Evolutionary conservation across 2,888 invertebrate genomes (phyloP), one percentile per base, ranked within the genome.

Genomic region (Ormyrus thymus): DNA sequence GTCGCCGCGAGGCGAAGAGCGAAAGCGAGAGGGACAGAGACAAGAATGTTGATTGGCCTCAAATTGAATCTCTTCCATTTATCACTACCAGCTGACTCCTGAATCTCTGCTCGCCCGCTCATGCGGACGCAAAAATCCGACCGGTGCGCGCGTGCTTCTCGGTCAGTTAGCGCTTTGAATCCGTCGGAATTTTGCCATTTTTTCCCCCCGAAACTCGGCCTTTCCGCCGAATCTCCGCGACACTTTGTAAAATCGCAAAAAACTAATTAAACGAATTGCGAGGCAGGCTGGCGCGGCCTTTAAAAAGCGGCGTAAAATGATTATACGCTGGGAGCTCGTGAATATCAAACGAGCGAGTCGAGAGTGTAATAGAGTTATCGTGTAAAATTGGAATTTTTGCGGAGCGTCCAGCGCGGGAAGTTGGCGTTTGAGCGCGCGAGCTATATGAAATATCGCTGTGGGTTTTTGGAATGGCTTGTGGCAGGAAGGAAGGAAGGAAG

Each of bases 41-140:
- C 87, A 86, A 86, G 87, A 88, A 88, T 88, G 88, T 88, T 88
- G 88, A 88, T 88, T 88, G 88, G 87, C 84, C 87, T 86, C 86
- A 88, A 88, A 88, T 88, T 88, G 88, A 88, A 88, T 86, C 86
- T 85, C 86, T 82, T 84, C 86, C 88, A 88, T 88, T 87, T 86
- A 88, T 88, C 88, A 88, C 87, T 87, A 85, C 62, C 62, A 71
- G 56, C 79, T 79, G 79, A 51, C 65, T 71, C 59, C 8, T 8
- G 56, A 29, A 46, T 29, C 29, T n/a, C 46, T 69, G 10, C 51
- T 51, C 46, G 53, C 10, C 10, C 15, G 51, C 10, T 29, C 29
- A 29, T 29, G 4, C 29, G 29, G 29, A 3, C 29, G 29, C 29
- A 29, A 29, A 29, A 29, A 29, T 29, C 29, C 29, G 29, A 29